Evolutionary conservation across 1,140 invertebrate species (phyloP), one percentile per base, ranked within the genome.

Genomic region (Thaumetopoea pityocampa): DNA sequence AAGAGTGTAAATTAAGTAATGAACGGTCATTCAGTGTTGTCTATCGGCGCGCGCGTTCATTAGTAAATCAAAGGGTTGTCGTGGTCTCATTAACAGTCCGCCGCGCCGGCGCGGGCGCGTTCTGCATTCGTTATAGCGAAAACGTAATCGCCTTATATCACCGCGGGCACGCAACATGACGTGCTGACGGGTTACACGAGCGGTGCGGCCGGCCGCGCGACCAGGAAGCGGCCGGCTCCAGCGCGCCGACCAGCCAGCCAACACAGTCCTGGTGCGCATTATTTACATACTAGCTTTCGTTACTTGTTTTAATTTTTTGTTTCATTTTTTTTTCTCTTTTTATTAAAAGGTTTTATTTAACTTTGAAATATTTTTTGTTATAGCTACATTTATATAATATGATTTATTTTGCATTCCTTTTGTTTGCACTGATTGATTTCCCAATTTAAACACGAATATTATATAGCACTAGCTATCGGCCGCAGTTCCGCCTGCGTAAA

Each of bases 61-160:
- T 48, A 35, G 36, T 48, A 48, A 40, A 24, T 17, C 19, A 14
- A 40, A 28, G 19, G 24, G 23, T 36, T 35, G n/a, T 27, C 19
- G 28, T 24, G 14, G 12, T 4, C 26, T 45, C 19, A 65, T 64
- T 67, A 44, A 41, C 30, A 69, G 54, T 61, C 58, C n/a, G 24
- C 18, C 28, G 30, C 26, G 14, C 40, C 24, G 28, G 15, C 32
- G 41, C n/a, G n/a, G n/a, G n/a, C 45, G 53, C 62, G 60, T 63
- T 37, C 41, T 48, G 41, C 46, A 41, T 60, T 56, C 46, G 53
- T 60, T 58, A 51, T 64, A 45, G 45, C 33, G 48, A 46, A 59
- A 67, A 48, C 68, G 65, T 69, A 74, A 70, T 58, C 58, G 40
- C 46, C 62, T 81, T 81, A 81, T 78, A 66, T 81, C 73, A 81